phyloP scores from a whole-genome alignment of 2,888 invertebrate genomes.

The Hemistola chrysoprasaria region DNA sequence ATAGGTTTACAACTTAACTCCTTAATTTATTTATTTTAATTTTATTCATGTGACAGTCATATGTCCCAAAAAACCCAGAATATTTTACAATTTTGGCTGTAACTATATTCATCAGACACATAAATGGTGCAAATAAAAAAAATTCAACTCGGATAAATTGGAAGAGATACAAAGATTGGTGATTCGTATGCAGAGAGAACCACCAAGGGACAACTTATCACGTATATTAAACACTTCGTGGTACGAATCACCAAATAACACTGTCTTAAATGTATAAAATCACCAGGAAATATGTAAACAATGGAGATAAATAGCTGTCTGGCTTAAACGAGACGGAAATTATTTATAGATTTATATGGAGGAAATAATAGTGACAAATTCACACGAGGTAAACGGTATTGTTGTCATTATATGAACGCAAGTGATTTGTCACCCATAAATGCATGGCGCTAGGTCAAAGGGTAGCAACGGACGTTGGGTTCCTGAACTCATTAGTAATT shows the following conservation, averaged over 20 bases:
- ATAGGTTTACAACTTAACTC: slow-evolving; percentile 6
- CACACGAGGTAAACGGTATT: slow-evolving; percentile 48
- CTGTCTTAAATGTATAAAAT: slow-evolving; percentile 26
- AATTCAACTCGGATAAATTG: slow-evolving; percentile 29
- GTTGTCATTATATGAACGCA: slow-evolving; percentile 49
- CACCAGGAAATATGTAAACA: slow-evolving; percentile 23
- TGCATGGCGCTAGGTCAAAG: slow-evolving; percentile 42
- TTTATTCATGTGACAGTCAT: slow-evolving; percentile 5
- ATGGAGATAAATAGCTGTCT: slow-evolving; percentile 8
- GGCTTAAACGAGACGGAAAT: slow-evolving; percentile 10
- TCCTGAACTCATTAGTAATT: slow-evolving; percentile 44
- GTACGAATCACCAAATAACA: slow-evolving; percentile 38
- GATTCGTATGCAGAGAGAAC: slow-evolving; percentile 43
- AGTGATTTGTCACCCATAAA: slow-evolving; percentile 50
- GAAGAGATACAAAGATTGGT: slow-evolving; percentile 39
- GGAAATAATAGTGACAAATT: slow-evolving; percentile 30
- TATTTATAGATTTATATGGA: slow-evolving; percentile 1
- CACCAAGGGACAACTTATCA: slow-evolving; percentile 33
- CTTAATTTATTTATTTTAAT: too few relatives aligned
- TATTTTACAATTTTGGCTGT: slow-evolving; percentile 21
- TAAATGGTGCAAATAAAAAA: slow-evolving; percentile 37
- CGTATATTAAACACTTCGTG: slow-evolving; percentile 45
- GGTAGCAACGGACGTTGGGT: slow-evolving; percentile 58
- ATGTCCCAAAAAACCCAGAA: slow-evolving; percentile 12
- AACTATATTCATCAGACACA: slow-evolving; percentile 33